Percentiles rank a stretch among this genome's conserved stretches.
Evolutionary conservation across 2,113 vertebrate genomes (phyloP).

Genomic region (Sturnus vulgaris): DNA sequence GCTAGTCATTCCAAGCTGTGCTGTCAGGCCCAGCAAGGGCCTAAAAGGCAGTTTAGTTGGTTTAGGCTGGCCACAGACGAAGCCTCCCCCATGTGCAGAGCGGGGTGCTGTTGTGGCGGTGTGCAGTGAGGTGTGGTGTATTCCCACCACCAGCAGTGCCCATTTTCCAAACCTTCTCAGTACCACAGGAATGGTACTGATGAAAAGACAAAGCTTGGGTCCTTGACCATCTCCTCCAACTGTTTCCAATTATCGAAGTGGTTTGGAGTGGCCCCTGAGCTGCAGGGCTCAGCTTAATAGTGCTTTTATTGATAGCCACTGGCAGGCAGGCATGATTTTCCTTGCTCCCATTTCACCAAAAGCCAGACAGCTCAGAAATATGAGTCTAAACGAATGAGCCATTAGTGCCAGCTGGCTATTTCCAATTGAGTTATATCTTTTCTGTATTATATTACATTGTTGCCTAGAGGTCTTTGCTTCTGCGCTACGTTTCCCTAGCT

Average conservation of each 20-base stretch:
- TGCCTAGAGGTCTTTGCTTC: slow-evolving; percentile 20
- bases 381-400: slow-evolving; percentile 35
- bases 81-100: no score
- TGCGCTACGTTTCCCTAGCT: not conserved
- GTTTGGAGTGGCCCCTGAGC: not conserved
- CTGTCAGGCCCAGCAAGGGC: not conserved
- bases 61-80: not conserved
- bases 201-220: not conserved
- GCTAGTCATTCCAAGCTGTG: not conserved
- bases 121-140: not conserved
- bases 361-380: slow-evolving; percentile 35
- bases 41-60: not conserved
- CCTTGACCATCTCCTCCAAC: not conserved
- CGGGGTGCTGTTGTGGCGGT: rapidly evolving
- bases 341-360: slow-evolving; percentile 3
- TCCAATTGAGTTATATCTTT: slow-evolving; percentile 32
- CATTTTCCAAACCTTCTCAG: not conserved
- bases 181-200: not conserved
- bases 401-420: slow-evolving; percentile 47
- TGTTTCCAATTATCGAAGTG: not conserved
- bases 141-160: not conserved
- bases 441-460: not conserved
- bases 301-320: not conserved
- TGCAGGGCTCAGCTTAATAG: not conserved
- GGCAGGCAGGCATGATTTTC: not conserved